phyloP scores from a whole-genome alignment of 1,140 invertebrate genomes.

The Alviniconcha marisindica region DNA sequence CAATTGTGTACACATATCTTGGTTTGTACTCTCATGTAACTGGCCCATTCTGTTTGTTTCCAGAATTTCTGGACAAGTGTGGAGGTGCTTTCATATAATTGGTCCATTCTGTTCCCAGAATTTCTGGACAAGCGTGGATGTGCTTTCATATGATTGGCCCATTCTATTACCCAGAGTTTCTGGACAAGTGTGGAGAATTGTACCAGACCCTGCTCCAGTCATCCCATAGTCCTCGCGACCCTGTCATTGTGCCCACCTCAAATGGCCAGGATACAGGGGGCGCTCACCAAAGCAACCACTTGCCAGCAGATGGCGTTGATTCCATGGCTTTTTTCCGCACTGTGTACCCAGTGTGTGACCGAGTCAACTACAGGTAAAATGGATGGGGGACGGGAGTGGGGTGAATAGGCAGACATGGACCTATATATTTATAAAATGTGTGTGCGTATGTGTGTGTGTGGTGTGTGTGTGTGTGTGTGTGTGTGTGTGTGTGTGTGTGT shows the following conservation, averaged over 20 bases:
- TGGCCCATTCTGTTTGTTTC: too few relatives aligned
- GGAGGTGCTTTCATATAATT: too few relatives aligned
- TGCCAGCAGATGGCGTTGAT: conserved; percentile 70
- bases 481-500: neutral
- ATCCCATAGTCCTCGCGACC: conserved; percentile 66
- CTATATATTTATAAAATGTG: too few relatives aligned
- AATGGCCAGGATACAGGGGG: conserved; percentile 57
- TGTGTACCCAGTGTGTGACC: conserved; percentile 66
- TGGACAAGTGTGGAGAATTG: conserved; percentile 68
- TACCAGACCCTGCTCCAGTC: conserved; percentile 69
- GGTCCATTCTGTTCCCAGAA: too few relatives aligned
- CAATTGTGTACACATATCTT: too few relatives aligned
- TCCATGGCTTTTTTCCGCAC: conserved; percentile 71
- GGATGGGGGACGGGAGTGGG: too few relatives aligned
- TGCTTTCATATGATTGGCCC: too few relatives aligned
- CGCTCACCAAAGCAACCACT: conserved; percentile 59
- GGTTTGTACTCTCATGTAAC: too few relatives aligned
- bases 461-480: neutral
- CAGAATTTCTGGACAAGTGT: neutral
- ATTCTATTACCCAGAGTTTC: conserved; percentile 62
- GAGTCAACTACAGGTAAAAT: conserved; percentile 65
- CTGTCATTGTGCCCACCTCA: conserved; percentile 73
- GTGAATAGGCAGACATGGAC: too few relatives aligned
- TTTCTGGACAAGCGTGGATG: neutral
- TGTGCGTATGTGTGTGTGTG: neutral